phyloP scores from a whole-genome alignment of 2,113 vertebrate species.

The Xyrauchen texanus region DNA sequence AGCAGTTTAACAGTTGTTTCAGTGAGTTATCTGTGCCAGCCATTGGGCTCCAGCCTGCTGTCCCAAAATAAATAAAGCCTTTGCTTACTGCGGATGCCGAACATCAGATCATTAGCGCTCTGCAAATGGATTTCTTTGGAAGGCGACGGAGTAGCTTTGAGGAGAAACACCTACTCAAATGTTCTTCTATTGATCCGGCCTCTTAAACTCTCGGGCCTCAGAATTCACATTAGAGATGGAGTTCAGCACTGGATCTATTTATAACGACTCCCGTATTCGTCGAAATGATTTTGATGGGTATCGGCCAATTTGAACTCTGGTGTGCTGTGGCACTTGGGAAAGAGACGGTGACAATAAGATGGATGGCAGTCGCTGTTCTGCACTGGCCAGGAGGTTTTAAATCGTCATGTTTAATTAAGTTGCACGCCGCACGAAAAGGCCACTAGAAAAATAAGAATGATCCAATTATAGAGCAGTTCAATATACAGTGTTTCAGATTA shows the following conservation, averaged over 20 bases:
- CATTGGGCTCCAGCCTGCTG: constrained; percentile 39
- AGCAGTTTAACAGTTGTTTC: constrained; percentile 57
- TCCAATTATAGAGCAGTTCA: not conserved
- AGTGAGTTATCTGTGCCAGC: constrained; percentile 46
- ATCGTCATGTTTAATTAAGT: constrained; percentile 35
- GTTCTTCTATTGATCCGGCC: constrained; percentile 46
- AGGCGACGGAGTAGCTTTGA: constrained; percentile 45
- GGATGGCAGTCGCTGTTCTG: constrained; percentile 6
- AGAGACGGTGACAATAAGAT: constrained; percentile 5
- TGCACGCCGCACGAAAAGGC: constrained; percentile 13
- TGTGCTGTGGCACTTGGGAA: constrained; percentile 7
- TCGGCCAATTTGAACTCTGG: constrained; percentile 3
- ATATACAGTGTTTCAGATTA: no score
- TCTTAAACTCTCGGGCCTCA: constrained; percentile 33
- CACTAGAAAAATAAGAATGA: constrained; percentile 36
- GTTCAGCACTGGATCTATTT: constrained; percentile 26
- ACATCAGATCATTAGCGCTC: constrained; percentile 55
- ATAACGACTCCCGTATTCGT: not conserved
- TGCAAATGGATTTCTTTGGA: constrained; percentile 56
- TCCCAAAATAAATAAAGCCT: constrained; percentile 53
- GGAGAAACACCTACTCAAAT: constrained; percentile 56
- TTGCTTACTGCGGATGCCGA: constrained; percentile 45
- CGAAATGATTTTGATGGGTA: constrained; percentile 17
- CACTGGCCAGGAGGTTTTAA: not conserved
- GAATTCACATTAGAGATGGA: constrained; percentile 7